phyloP scores from a whole-genome alignment of 2,888 invertebrate genomes.

The Azorinus chamasolen region DNA sequence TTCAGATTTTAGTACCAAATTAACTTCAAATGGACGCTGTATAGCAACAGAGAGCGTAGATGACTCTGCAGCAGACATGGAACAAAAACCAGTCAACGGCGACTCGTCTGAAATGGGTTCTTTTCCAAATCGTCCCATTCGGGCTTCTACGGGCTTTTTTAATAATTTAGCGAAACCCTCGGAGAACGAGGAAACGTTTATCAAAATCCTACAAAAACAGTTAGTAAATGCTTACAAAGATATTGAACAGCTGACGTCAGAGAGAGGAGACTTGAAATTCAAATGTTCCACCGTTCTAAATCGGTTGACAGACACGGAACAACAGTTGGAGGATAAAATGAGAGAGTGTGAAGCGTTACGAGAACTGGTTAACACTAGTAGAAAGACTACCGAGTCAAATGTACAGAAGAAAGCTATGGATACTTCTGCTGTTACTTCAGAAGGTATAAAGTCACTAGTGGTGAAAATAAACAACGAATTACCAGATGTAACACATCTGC shows the following conservation, averaged over 20 bases:
- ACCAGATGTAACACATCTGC: no score
- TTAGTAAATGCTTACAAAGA: conserved; percentile 63
- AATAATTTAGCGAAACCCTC: neutral
- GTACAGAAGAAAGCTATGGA: no score
- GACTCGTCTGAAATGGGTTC: neutral
- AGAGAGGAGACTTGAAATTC: conserved; percentile 47
- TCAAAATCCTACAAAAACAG: conserved; percentile 63
- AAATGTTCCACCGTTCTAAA: conserved; percentile 40
- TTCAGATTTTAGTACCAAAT: no score
- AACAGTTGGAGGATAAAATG: conserved; percentile 2
- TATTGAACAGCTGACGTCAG: conserved; percentile 41
- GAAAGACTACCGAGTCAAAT: no score
- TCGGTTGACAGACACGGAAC: conserved; percentile 25
- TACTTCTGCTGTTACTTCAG: no score
- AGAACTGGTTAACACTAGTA: neutral
- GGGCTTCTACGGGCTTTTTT: conserved; percentile 13
- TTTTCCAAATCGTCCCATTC: neutral
- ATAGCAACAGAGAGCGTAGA: conserved; percentile 30
- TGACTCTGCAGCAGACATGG: neutral
- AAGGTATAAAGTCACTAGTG: no score
- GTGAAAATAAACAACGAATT: no score
- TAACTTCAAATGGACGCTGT: neutral
- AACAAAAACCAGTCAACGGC: no score
- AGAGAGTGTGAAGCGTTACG: conserved; percentile 18
- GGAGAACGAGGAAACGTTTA: neutral